Conservation (phyloP, 2,888 invertebrate species). For the Ischnus inquisitorius region DNA sequence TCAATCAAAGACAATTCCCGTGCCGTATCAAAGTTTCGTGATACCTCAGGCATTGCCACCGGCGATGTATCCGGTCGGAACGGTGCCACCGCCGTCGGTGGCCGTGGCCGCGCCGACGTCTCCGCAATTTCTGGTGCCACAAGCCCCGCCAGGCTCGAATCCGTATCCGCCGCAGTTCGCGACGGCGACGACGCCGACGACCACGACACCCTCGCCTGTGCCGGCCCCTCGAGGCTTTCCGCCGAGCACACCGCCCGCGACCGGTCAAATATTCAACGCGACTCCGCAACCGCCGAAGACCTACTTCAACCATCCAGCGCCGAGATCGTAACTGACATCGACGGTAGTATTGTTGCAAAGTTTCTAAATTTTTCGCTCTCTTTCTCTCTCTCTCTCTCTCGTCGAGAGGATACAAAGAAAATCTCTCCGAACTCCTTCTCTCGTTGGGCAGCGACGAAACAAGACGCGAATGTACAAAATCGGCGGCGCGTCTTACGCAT, state of each 20-base stretch:
- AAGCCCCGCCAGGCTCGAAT: slow-evolving; percentile 84
- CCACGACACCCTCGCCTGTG: slow-evolving; percentile 68
- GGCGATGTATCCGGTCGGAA: slow-evolving; percentile 45
- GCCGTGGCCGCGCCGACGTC: slow-evolving; percentile 64
- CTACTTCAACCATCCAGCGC: slow-evolving; percentile 79
- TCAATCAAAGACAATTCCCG: slow-evolving; percentile 76
- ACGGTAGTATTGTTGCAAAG: slow-evolving; percentile 74
- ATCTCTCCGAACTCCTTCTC: slow-evolving; percentile 1
- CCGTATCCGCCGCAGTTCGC: slow-evolving; percentile 83
- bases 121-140: slow-evolving; percentile 78
- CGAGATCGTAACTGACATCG: slow-evolving; percentile 80
- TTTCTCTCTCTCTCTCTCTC: too few relatives aligned
- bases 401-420: slow-evolving; percentile 23
- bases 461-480: background rate
- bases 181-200: slow-evolving; percentile 73
- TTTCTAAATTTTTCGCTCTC: slow-evolving; percentile 62
- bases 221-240: slow-evolving; percentile 71
- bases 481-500: background rate
- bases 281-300: slow-evolving; percentile 74
- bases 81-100: slow-evolving; percentile 36
- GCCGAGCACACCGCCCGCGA: slow-evolving; percentile 71
- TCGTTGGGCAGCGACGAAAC: slow-evolving; percentile 1
- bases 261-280: slow-evolving; percentile 60
- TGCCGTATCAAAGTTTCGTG: slow-evolving; percentile 78
- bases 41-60: slow-evolving; percentile 69